A percentile compares a stretch with the other conserved stretches of the same genome.
Conservation (phyloP, 2,113 vertebrate genomes). For the Neolamprologus longior region DNA sequence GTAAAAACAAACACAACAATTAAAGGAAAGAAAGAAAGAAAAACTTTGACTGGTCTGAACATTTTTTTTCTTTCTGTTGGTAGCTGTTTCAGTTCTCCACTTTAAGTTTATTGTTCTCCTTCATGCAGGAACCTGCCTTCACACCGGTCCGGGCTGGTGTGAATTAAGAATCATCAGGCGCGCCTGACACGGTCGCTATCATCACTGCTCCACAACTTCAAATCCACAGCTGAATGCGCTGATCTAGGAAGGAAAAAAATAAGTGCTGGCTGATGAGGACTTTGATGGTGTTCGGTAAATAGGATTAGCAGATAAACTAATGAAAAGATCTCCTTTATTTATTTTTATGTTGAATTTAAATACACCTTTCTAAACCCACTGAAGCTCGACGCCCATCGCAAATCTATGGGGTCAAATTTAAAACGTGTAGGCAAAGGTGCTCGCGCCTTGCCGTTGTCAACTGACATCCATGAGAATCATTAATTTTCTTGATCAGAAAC, state of each 20-base stretch:
- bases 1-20: neutral
- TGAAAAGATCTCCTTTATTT: neutral
- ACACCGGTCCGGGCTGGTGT: constrained; percentile 36
- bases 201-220: constrained; percentile 1
- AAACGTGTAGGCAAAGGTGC: neutral
- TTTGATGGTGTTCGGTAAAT: neutral
- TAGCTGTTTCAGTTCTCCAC: neutral
- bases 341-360: neutral
- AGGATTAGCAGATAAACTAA: neutral
- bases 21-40: neutral
- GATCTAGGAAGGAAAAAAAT: neutral
- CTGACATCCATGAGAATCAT: constrained; percentile 50
- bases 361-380: neutral
- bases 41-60: neutral
- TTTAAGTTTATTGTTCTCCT: neutral
- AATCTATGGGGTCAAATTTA: neutral
- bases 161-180: constrained; percentile 56
- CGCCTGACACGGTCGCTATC: constrained; percentile 2
- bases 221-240: neutral
- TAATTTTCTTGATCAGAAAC: constrained; percentile 75
- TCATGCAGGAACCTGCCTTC: neutral
- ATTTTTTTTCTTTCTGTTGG: neutral
- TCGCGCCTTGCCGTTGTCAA: constrained; percentile 6
- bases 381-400: neutral
- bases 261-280: neutral